Percentiles rank a stretch among this genome's conserved stretches.
Conservation (phyloP, 2,888 invertebrate species). For the Chloroclysta siterata region DNA sequence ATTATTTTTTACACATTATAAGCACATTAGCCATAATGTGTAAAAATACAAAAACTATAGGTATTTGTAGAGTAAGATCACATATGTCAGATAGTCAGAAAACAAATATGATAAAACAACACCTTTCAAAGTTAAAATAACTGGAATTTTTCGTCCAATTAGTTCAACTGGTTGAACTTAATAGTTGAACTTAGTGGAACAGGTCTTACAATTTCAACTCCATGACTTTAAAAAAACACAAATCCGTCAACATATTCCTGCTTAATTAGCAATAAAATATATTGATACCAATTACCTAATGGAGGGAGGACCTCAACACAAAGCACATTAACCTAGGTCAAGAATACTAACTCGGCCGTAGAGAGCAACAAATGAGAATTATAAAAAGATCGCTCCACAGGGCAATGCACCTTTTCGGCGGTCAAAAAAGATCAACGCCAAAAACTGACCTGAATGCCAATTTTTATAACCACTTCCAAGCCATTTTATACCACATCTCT, state of each 20-base stretch:
- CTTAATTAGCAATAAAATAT: background rate
- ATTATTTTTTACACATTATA: no score
- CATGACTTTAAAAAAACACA: background rate
- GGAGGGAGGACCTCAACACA: slow-evolving; percentile 57
- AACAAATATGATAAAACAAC: no score
- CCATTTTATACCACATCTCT: slow-evolving; percentile 35
- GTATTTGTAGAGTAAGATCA: no score
- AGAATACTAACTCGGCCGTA: slow-evolving; percentile 75
- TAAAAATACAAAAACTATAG: no score
- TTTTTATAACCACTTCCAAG: slow-evolving; percentile 43
- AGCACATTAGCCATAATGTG: no score
- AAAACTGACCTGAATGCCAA: slow-evolving; percentile 68
- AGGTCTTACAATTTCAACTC: no score
- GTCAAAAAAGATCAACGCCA: slow-evolving; percentile 64
- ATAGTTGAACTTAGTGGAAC: no score
- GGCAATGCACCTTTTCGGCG: slow-evolving; percentile 72
- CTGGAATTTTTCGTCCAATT: no score
- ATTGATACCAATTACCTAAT: slow-evolving; percentile 35
- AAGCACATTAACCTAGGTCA: slow-evolving; percentile 81
- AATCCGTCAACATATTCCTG: background rate
- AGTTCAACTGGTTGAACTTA: no score
- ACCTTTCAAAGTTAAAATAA: no score
- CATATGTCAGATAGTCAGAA: no score
- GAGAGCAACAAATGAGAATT: slow-evolving; percentile 66
- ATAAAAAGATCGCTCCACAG: slow-evolving; percentile 57